Percentiles rank a stretch among this genome's conserved stretches.
Evolutionary conservation across 1,140 invertebrate species (phyloP).

Genomic region (Dendroctonus valens): DNA sequence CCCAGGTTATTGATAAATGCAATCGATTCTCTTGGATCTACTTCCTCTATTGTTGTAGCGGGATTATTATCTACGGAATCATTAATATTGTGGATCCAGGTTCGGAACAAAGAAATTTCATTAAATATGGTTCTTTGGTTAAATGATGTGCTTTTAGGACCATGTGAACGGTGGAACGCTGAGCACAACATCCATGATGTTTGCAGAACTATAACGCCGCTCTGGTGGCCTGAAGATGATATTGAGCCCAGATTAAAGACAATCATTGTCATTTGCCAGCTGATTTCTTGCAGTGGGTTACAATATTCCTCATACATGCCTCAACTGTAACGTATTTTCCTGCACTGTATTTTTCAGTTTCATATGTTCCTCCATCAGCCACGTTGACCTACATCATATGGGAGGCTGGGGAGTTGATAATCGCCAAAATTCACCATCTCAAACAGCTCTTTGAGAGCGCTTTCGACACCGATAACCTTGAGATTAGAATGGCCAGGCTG

Average conservation of each 20-base stretch:
- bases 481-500: background rate
- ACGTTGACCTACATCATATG: constrained; percentile 10
- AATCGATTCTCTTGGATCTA: constrained; percentile 16
- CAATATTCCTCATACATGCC: background rate
- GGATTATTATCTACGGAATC: constrained; percentile 11
- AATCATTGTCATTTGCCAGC: constrained; percentile 14
- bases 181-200: constrained; percentile 18
- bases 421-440: constrained; percentile 24
- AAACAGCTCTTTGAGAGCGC: constrained; percentile 14
- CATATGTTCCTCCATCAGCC: constrained; percentile 14
- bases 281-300: constrained; percentile 10
- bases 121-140: background rate
- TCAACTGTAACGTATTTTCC: background rate
- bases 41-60: constrained; percentile 11
- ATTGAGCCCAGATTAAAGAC: constrained; percentile 8
- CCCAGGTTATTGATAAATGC: background rate
- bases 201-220: constrained; percentile 12
- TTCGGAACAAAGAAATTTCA: background rate
- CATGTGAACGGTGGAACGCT: constrained; percentile 10
- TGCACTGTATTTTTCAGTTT: no score
- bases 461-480: constrained; percentile 2
- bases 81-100: constrained; percentile 9
- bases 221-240: constrained; percentile 21
- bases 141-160: constrained; percentile 3
- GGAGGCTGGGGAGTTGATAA: constrained; percentile 13